phyloP scores from a whole-genome alignment of 2,888 invertebrate species.

The Lampropteryx suffumata region DNA sequence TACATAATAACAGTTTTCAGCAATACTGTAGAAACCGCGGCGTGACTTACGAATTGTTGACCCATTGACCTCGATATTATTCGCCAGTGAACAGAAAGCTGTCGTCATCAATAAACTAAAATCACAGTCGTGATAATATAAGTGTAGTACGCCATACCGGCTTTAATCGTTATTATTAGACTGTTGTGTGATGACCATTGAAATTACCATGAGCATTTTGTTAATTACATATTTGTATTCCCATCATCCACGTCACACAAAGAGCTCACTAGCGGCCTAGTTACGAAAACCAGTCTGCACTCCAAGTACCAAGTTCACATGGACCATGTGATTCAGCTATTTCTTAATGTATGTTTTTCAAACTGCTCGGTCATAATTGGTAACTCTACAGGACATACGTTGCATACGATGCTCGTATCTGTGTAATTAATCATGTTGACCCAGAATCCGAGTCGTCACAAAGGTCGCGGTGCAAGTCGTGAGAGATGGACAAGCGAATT shows the following conservation, averaged over 20 bases:
- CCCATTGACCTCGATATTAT: conserved; percentile 21
- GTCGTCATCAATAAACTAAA: neutral
- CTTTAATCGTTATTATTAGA: too few species aligned
- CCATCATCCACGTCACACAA: too few species aligned
- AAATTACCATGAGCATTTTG: too few species aligned
- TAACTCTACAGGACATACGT: conserved; percentile 23
- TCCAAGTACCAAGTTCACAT: too few species aligned
- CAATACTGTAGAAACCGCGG: conserved; percentile 6
- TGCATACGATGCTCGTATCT: conserved; percentile 36
- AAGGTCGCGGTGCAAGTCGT: conserved; percentile 34
- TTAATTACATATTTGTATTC: too few species aligned
- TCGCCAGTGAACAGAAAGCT: neutral
- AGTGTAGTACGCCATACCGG: too few species aligned
- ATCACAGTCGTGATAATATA: too few species aligned
- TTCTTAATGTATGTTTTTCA: neutral
- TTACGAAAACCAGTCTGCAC: too few species aligned
- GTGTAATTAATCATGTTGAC: conserved; percentile 48
- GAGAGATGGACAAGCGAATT: conserved; percentile 21
- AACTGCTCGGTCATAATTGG: neutral
- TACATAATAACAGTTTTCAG: conserved; percentile 1
- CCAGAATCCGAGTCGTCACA: conserved; percentile 39
- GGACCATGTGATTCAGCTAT: too few species aligned
- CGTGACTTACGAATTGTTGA: conserved; percentile 17
- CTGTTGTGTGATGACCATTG: too few species aligned
- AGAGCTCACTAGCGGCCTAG: too few species aligned